These are phyloP conservation scores for Melipona beecheii DNA, from an alignment of 2,888 invertebrate genomes.

Conservation along the genomic window DNA sequence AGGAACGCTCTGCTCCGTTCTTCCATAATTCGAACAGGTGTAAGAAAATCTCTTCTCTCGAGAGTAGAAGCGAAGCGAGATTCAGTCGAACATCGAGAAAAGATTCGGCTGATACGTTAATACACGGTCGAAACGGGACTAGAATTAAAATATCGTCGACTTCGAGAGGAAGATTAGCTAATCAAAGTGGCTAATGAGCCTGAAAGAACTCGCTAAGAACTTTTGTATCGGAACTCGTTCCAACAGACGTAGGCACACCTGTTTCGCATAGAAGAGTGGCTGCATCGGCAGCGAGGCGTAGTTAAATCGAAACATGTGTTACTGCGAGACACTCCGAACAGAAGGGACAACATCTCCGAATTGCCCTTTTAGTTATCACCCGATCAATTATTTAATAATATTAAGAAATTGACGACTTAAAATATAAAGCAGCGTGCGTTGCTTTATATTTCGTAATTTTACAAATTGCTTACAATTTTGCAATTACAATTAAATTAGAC, in stretches of 20 bases:
- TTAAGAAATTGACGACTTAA: background rate
- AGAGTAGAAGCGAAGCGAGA: too few species aligned
- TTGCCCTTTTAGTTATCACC: background rate
- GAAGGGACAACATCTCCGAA: background rate
- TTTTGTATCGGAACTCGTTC: constrained; percentile 19
- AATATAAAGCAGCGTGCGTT: background rate
- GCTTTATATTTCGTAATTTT: too few species aligned
- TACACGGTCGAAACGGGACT: background rate
- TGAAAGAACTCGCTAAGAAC: constrained; percentile 8
- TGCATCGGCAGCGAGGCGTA: background rate
- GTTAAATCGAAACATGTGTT: background rate
- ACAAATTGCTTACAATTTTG: too few species aligned
- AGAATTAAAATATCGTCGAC: constrained; percentile 25
- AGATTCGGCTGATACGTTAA: background rate
- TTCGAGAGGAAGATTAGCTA: constrained; percentile 34
- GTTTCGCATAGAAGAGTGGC: constrained; percentile 32
- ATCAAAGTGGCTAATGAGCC: constrained; percentile 48
- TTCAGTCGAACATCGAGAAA: background rate
- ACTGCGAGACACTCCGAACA: background rate
- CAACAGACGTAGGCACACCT: constrained; percentile 21
- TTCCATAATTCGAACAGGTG: too few species aligned
- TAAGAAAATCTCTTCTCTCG: background rate
- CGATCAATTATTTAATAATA: background rate
- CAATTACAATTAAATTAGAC: too few species aligned
- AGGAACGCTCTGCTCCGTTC: background rate